Evolutionary conservation across 2,888 invertebrate species (phyloP), one percentile per base, ranked within the genome.

Genomic region (Melolontha melolontha): DNA sequence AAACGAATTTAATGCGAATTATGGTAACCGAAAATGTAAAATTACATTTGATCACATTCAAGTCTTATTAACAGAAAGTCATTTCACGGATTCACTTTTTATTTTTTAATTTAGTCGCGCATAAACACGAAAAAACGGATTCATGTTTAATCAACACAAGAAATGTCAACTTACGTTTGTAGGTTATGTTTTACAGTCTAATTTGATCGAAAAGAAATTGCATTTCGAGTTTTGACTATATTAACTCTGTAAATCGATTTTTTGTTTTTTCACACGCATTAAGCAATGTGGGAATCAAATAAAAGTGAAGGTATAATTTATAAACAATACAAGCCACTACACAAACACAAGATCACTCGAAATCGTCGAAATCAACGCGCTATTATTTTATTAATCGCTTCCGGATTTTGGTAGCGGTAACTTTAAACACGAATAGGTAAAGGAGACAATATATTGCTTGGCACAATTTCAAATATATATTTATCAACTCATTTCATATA

Each of bases 351-450:
- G 50, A 51, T 64, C 69, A 66, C 66, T 40, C 49, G 44, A 69
- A 57, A 49, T 67, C 73, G 75, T 57, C 75, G 70, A 73, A 75
- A 73, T 71, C 74, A 72, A 73, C 72, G 72, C 72, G 72, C 72
- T 72, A 74, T 75, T 74, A 73, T 73, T 73, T 72, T 71, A 68
- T 68, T 74, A 73, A 73, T 74, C 72, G 69, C 71, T 75, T 75
- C 75, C 75, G 75, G 74, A 71, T 70, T 72, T 29, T 44, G 29
- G 59, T 70, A 64, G 73, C 75, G 75, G 67, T 54, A 75, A 73
- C 70, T 74, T 74, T 71, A 54, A 74, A 74, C 27, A 47, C 14
- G 44, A 62, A 62, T 22, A 47, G 16, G 34, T 47, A 41, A 42
- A 39, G 34, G 6, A 6, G 34, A 44, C 7, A 47, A 8, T 29